Evolutionary conservation across 2,797 vertebrate species (phyloP).

Genomic region (Falco berigora): DNA sequence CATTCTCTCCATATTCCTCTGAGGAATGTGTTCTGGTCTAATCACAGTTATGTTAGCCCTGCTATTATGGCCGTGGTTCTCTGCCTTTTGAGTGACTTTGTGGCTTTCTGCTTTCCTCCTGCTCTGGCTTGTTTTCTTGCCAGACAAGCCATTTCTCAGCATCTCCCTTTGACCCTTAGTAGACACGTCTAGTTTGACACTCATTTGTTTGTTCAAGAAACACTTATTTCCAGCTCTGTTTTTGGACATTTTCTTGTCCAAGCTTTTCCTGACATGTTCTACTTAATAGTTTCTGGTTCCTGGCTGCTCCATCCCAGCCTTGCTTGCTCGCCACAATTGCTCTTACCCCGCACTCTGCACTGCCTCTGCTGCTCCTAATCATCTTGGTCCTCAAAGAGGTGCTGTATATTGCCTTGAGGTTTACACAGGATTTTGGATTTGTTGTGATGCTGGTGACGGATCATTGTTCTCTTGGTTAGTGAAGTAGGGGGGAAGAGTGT

Average conservation of each 20-base stretch:
- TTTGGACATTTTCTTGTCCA: not conserved
- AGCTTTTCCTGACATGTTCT: not conserved
- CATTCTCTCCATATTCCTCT: not conserved
- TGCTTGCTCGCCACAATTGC: not conserved
- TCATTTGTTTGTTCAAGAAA: not conserved
- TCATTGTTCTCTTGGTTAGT: not conserved
- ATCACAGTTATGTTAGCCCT: accelerated
- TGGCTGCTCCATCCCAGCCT: not conserved
- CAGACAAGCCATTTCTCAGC: not conserved
- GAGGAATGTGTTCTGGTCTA: not conserved
- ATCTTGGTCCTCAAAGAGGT: not conserved
- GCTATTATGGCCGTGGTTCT: not conserved
- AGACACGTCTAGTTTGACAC: not conserved
- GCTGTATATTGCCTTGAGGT: not conserved
- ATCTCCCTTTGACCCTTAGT: not conserved
- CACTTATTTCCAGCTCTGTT: not conserved
- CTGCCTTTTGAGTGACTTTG: not conserved
- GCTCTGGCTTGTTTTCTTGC: not conserved
- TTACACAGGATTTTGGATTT: not conserved
- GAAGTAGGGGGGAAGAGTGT: not conserved
- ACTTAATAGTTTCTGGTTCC: not conserved
- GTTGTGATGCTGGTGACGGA: not conserved
- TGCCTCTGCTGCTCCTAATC: not conserved
- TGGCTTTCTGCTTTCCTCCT: not conserved
- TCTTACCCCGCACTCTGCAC: not conserved